Base-by-base conservation (phyloP, 2,797 vertebrate genomes). In the Euthynnus affinis region DNA sequence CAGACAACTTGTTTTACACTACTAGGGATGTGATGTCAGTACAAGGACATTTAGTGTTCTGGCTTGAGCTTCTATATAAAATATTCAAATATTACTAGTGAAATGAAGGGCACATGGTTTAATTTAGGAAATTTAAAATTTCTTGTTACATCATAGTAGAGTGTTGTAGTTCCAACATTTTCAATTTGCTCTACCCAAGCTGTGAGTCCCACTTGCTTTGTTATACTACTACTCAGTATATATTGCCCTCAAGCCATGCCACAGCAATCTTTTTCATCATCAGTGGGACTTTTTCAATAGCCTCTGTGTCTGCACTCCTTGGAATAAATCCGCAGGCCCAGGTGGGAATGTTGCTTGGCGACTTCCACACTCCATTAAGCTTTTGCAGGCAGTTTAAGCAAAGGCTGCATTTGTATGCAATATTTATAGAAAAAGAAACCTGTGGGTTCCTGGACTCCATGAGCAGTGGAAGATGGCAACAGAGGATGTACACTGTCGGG, bases 341-440 rank as follows among this genome's bases (percentile, higher is more conserved):
- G 80, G 81, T 89, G 86, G 85, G 81, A 90, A 88, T 83, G 77
- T 73, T 84, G 73, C 74, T 82, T 71, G 76, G 77, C 20, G 64
- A 74, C 80, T 88, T 86, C 70, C 69, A 90, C 85, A 84, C 71
- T 84, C 86, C 87, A 91, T 93, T 93, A 92, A 77, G 85, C 86
- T 73, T 85, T 70, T 80, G 72, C 83, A 79, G 76, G 82, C 81
- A 83, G 83, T 91, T 91, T 88, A 87, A 85, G 79, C 70, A 89
- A 79, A 83, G 70, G 78, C 78, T 78, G 78, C 59, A 83, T 90
- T 90, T 82, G 55, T 74, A 89, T 92, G 83, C 59, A 88, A 82
- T 86, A 86, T 92, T 87, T 81, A 81, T 88, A 37, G 9, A 46
- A 56, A 61, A 55, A 44, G 40, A 57, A 55, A 82, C 62, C 71